Evolutionary conservation across 2,797 vertebrate genomes (phyloP).

Genomic region (Pipistrellus pipistrellus): DNA sequence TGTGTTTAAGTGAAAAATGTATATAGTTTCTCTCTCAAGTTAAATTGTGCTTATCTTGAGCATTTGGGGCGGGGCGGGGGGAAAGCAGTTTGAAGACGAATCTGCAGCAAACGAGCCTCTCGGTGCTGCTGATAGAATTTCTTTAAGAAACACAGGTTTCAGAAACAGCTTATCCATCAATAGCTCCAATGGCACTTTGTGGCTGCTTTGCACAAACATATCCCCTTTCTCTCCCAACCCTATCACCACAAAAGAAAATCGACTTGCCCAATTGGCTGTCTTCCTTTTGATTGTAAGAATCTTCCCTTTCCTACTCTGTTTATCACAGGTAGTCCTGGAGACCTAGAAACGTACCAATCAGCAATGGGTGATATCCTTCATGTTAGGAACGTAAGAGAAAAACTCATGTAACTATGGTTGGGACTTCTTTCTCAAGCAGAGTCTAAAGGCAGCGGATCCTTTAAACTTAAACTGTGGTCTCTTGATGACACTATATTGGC

Average conservation of each 20-base stretch:
- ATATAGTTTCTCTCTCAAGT: slow-evolving; percentile 61
- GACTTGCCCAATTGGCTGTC: slow-evolving; percentile 28
- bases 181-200: slow-evolving; percentile 47
- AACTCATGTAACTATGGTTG: slow-evolving; percentile 42
- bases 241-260: slow-evolving; percentile 53
- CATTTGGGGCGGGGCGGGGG: slow-evolving; percentile 37
- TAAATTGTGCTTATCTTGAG: slow-evolving; percentile 61
- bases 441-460: background rate
- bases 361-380: slow-evolving; percentile 9
- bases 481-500: background rate
- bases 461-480: background rate
- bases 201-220: slow-evolving; percentile 56
- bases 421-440: background rate
- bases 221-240: slow-evolving; percentile 42
- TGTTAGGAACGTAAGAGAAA: background rate
- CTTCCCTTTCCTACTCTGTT: slow-evolving; percentile 61
- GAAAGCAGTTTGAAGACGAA: slow-evolving; percentile 51
- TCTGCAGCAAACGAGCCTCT: background rate
- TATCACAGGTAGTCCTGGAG: slow-evolving; percentile 67
- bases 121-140: slow-evolving; percentile 55
- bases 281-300: slow-evolving; percentile 70
- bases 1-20: slow-evolving; percentile 76
- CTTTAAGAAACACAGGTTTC: slow-evolving; percentile 74
- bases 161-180: slow-evolving; percentile 70
- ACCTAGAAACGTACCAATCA: slow-evolving; percentile 59